These are phyloP conservation scores for Scaeva pyrastri DNA, from an alignment of 2,888 invertebrate species.

Conservation along the genomic window DNA sequence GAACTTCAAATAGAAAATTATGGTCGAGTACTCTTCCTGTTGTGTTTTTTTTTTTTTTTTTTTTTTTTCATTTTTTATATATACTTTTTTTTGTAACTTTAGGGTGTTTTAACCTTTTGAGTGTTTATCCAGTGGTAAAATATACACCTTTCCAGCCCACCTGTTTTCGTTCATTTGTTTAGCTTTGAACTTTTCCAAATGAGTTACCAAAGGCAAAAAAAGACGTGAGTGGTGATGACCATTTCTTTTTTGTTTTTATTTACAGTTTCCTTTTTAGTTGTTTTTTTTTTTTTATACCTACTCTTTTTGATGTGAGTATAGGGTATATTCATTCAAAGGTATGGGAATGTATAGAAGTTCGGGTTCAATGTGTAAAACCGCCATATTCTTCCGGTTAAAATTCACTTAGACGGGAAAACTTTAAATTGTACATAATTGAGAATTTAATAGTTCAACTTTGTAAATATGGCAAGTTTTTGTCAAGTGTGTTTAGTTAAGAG, in stretches of 20 bases:
- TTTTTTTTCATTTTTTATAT: slow-evolving; percentile 11
- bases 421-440: too few species aligned
- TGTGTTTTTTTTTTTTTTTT: slow-evolving; percentile 6
- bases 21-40: slow-evolving; percentile 32
- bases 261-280: neutral
- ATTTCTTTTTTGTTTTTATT: neutral
- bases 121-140: slow-evolving; percentile 49
- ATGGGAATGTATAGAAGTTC: neutral
- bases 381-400: too few species aligned
- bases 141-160: slow-evolving; percentile 20
- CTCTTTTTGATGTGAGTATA: neutral
- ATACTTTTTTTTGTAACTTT: slow-evolving; percentile 16
- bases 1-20: slow-evolving; percentile 59
- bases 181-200: slow-evolving; percentile 42
- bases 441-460: too few species aligned
- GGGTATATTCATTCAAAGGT: neutral
- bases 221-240: neutral
- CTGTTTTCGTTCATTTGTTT: slow-evolving; percentile 32
- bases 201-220: slow-evolving; percentile 30
- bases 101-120: slow-evolving; percentile 61
- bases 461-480: too few species aligned
- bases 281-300: neutral
- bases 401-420: too few species aligned
- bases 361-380: too few species aligned
- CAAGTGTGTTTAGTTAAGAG: too few species aligned